Evolutionary conservation across 2,888 invertebrate genomes (phyloP).

Genomic region (Conomelus anceps): DNA sequence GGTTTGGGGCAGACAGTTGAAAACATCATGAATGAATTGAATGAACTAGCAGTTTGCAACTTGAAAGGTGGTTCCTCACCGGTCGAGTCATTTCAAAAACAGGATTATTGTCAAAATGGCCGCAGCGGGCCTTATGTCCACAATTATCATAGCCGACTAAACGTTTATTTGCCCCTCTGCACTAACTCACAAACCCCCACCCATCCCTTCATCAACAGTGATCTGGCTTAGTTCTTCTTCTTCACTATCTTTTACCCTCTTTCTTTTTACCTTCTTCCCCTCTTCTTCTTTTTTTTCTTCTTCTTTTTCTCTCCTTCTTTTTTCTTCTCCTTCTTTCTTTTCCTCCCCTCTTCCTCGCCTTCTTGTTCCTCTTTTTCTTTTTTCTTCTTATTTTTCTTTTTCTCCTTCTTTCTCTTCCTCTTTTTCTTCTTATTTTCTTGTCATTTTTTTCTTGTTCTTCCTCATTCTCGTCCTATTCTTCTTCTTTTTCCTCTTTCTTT

Average conservation of each 20-base stretch:
- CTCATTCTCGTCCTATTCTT: neutral
- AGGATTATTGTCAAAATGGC: conserved; percentile 27
- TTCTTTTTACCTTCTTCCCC: no score
- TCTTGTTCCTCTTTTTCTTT: no score
- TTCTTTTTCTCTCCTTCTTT: neutral
- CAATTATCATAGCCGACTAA: conserved; percentile 28
- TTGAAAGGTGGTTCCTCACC: conserved; percentile 2
- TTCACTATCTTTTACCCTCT: neutral
- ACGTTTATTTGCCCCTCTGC: conserved; percentile 15
- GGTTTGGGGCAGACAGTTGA: conserved; percentile 2
- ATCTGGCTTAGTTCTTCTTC: neutral
- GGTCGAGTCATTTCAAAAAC: conserved; percentile 23
- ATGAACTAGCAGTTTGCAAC: neutral
- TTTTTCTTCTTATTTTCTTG: no score
- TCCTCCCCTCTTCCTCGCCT: neutral
- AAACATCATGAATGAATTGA: neutral
- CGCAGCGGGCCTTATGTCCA: conserved; percentile 23
- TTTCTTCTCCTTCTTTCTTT: neutral
- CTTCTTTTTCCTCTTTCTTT: neutral
- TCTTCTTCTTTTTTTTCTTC: neutral
- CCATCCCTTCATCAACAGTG: neutral
- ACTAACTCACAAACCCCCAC: no score
- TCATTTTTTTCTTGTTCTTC: neutral
- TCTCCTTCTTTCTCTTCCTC: neutral
- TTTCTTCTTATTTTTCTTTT: neutral